Percentiles rank a stretch among this genome's conserved stretches.
Conservation (phyloP, 2,113 vertebrate species). For the Pseudorectes ferrugineus region DNA sequence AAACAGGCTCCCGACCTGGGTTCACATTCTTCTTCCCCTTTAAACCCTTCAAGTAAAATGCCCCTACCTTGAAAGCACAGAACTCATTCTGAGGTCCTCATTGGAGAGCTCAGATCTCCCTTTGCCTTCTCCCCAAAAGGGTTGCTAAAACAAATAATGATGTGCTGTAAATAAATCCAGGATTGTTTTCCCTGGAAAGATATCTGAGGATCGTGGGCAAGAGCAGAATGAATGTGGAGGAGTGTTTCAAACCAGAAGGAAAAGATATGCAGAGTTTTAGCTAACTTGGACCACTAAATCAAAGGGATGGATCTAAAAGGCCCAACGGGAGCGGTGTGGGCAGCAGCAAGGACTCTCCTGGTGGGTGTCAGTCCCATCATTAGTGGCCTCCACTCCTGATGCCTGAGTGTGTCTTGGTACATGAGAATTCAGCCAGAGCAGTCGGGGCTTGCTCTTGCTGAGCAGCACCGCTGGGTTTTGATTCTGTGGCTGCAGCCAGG, state of each 20-base stretch:
- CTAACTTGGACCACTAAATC: not conserved
- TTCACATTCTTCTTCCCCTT: not conserved
- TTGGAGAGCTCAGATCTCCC: not conserved
- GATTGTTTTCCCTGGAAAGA: constrained; percentile 50
- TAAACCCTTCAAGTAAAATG: not conserved
- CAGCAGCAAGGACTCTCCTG: not conserved
- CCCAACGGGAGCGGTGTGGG: accelerated
- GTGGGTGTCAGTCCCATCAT: not conserved
- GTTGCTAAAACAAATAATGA: constrained; percentile 20
- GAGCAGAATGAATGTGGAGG: constrained; percentile 4
- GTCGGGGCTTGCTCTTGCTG: not conserved
- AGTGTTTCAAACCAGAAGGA: constrained; percentile 1
- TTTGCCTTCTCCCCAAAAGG: not conserved
- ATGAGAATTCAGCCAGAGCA: not conserved
- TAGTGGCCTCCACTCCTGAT: accelerated
- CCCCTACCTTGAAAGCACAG: not conserved
- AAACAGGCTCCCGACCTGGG: not conserved
- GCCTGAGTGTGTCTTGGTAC: not conserved
- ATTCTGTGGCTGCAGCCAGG: constrained; percentile 67
- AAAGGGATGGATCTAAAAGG: not conserved
- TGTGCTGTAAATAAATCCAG: constrained; percentile 38
- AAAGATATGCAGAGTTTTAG: not conserved
- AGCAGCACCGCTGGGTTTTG: not conserved
- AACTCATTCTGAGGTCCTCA: not conserved
- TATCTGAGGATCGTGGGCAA: constrained; percentile 18